Base-by-base conservation (phyloP, 64 coral and sea anemone species). In the Actinia tenebrosa region DNA sequence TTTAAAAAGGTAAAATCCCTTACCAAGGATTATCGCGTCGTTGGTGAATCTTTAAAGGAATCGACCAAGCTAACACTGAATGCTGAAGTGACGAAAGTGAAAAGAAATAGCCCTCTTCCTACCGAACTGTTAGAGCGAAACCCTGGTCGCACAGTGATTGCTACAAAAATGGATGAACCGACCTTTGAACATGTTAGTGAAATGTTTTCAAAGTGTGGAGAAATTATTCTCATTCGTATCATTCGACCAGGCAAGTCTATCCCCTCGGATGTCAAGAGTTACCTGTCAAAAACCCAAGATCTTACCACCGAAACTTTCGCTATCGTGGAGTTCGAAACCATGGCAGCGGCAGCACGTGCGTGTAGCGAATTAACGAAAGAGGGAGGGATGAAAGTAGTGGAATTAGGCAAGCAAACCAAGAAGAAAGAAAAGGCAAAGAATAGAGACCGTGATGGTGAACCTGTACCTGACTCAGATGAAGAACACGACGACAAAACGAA, bases 1-100 rank as follows among this genome's bases (percentile, higher is more conserved):
- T 99, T 99, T 88, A 99, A 99, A 84, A 99, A 99, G 83, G 93
- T 99, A 11, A 95, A 95, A 37, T 92, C 93, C 19, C 89, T 99
- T 20, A 95, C 97, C 58, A 99, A 99, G 71, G 97, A 99, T 58
- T 99, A 89, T 64, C 82, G 97, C 60, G 97, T 95, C 61, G 93
- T 99, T 77, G 93, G 90, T 16, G 93, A 99, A 75, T 86, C 93
- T 3, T 44, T 99, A 60, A 90, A 95, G 42, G 84, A 91, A 5
- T 99, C 97, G n/a, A 92, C 86, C 59, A 62, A 85, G 55, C 83
- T 99, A n/a, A 88, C 86, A 17, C 68, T 99, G 82, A 99, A 99
- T 66, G 89, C 83, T 27, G 93, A 95, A 89, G 84, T 83, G 18
- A 99, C 97, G 16, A 99, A 99, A 92, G 93, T 99, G 8, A 87